Conservation (phyloP, 2,797 vertebrate genomes). For the Clarias fuscus region DNA sequence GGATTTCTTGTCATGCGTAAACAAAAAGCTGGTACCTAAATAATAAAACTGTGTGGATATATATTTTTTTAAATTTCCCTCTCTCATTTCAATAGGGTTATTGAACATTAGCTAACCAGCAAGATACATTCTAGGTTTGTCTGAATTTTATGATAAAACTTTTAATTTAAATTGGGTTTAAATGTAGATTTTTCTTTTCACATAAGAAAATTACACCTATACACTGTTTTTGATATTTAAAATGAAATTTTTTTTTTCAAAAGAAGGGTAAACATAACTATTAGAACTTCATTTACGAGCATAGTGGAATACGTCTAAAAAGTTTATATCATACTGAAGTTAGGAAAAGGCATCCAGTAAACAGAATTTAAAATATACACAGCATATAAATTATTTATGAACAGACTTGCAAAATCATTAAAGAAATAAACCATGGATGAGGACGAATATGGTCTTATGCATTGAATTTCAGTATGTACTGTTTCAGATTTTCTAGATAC, state of each 20-base stretch:
- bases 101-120: background rate
- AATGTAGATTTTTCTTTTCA: background rate
- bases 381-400: background rate
- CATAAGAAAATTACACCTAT: background rate
- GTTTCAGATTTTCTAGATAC: background rate
- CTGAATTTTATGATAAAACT: no score
- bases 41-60: background rate
- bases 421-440: background rate
- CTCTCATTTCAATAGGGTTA: background rate
- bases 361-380: background rate
- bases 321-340: background rate
- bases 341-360: background rate
- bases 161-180: background rate
- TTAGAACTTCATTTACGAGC: background rate
- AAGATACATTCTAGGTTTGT: background rate
- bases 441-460: background rate
- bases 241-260: background rate
- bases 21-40: background rate
- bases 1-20: background rate
- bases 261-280: background rate
- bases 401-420: background rate
- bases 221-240: background rate
- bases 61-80: background rate
- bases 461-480: background rate
- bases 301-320: background rate